A percentile compares a stretch with the other conserved stretches of the same genome.
Conservation (phyloP, 35 echinoderm and acorn worm species). For the Patiria miniata region DNA sequence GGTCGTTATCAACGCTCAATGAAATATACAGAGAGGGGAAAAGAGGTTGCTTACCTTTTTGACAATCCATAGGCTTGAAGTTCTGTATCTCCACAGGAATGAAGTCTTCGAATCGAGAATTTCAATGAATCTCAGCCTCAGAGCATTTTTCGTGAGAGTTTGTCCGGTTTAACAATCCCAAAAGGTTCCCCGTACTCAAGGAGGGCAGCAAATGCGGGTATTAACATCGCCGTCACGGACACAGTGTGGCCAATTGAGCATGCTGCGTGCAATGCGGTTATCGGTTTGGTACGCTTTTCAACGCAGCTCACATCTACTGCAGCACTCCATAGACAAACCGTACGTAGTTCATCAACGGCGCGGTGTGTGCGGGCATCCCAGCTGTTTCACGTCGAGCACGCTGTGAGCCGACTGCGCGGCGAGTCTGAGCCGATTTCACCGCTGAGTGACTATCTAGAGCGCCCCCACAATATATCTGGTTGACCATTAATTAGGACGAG, state of each 20-base stretch:
- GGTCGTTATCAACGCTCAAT: not conserved
- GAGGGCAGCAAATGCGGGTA: conserved; percentile 10
- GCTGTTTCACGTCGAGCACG: not conserved
- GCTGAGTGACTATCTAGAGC: conserved; percentile 8
- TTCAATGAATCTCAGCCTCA: not conserved
- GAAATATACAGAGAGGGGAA: not conserved
- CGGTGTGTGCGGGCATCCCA: not conserved
- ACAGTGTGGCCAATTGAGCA: conserved; percentile 26
- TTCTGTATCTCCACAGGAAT: not conserved
- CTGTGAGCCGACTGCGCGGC: not conserved
- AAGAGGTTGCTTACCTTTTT: conserved; percentile 8
- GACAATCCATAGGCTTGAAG: conserved; percentile 10
- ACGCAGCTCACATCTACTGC: not conserved
- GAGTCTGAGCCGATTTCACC: not conserved
- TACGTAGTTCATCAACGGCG: conserved; percentile 20
- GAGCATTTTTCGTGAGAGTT: conserved; percentile 10
- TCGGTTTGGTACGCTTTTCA: not conserved
- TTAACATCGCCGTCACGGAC: conserved; percentile 26
- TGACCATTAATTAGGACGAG: not conserved
- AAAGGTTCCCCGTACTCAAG: not conserved
- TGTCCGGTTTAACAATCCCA: conserved; percentile 1
- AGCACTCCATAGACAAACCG: conserved; percentile 24
- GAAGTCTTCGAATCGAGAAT: not conserved
- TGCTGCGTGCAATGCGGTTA: conserved; percentile 19
- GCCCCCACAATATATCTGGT: conserved; percentile 8